Base-by-base conservation (phyloP, 2,888 invertebrate genomes). In the Agriopis marginaria region DNA sequence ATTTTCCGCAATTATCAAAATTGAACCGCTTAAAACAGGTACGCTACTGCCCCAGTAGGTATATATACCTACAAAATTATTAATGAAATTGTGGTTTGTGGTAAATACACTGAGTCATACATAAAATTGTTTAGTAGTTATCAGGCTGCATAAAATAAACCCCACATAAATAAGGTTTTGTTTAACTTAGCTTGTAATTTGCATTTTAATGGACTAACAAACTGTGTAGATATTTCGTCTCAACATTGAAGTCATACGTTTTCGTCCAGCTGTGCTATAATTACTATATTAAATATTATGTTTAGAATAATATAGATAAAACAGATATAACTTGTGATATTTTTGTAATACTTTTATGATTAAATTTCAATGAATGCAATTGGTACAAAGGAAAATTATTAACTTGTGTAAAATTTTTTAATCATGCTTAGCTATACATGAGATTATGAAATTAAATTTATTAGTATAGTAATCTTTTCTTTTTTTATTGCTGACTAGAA, bases 211-310 rank as follows among this genome's bases (percentile, higher is more conserved):
- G 32, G 32, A 32, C 32, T 32, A 32, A 32, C 32, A 32, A 32
- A 32, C 32, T 32, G 3, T 32, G 1, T 32, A 32, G 32, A 4
- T 32, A 32, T 32, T 32, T 32, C 32, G 4, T 32, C 32, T 32
- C 32, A 32, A 32, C 32, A 32, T 32, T 32, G 50, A 73, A 71
- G 61, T 66, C 45, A 71, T 71, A 62, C 64, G 55, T 73, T 76
- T 70, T 71, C 76, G 77, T 79, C 77, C 76, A 77, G 45, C 4
- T 71, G 54, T 72, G 72, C 17, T 62, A 54, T 53, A 62, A 23
- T 14, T 14, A 49, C 49, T 49, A 14, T 49, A 49, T n/a, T 51
- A 39, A n/a, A 69, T 73, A 71, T 61, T 72, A 54, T 68, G 50
- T 61, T 60, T 58, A 66, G 69, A 45, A 44, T n/a, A 68, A 71